Percentiles rank a stretch among this genome's conserved stretches.
phyloP scores from a whole-genome alignment of 2,797 vertebrate genomes.

The Acrocephalus scirpaceus region DNA sequence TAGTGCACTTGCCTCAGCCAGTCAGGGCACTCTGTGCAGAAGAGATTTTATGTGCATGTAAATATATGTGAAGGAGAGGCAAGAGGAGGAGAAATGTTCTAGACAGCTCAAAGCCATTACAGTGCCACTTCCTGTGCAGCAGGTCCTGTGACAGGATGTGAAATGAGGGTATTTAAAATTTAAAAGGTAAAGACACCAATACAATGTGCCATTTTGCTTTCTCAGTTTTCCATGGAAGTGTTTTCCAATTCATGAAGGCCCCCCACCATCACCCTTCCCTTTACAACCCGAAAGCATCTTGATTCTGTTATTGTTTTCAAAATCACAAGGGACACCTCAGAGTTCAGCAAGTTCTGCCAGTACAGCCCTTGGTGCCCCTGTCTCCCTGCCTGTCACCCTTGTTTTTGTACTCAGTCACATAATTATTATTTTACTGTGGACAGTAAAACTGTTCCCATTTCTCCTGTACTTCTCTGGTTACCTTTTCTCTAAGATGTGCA shows the following conservation, averaged over 20 bases:
- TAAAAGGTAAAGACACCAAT: background rate
- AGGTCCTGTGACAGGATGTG: background rate
- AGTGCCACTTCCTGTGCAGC: background rate
- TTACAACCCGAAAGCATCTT: background rate
- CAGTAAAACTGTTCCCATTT: background rate
- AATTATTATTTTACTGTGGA: background rate
- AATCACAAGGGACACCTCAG: background rate
- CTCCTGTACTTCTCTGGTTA: slow-evolving; percentile 27
- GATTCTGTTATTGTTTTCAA: background rate
- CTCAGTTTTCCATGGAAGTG: background rate
- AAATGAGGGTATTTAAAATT: background rate
- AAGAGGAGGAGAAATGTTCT: background rate
- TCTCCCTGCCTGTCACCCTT: background rate
- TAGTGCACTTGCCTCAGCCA: background rate
- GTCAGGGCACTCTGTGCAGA: background rate
- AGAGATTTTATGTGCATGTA: no score
- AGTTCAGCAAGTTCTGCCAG: background rate
- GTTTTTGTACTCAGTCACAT: background rate
- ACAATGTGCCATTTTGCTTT: background rate
- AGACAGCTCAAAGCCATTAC: background rate
- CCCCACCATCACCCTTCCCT: background rate
- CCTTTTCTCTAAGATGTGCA: slow-evolving; percentile 84
- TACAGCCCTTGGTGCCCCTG: background rate
- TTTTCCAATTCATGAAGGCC: background rate
- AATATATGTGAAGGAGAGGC: background rate